These are phyloP conservation scores for Danaus melanippus DNA, from an alignment of 1,140 invertebrate genomes.

Conservation along the genomic window DNA sequence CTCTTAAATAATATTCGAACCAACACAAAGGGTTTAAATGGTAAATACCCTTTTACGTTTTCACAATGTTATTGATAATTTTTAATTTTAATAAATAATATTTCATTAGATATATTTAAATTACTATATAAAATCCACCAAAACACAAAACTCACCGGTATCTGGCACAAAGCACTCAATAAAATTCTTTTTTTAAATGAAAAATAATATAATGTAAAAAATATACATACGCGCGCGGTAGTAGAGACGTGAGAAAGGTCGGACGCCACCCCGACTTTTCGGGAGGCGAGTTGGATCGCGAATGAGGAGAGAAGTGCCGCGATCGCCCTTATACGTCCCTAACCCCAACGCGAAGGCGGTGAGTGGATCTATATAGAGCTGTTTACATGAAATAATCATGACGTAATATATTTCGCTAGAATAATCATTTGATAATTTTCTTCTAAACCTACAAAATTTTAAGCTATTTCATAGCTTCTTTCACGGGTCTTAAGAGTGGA, in stretches of 20 bases:
- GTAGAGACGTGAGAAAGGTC: conserved; percentile 23
- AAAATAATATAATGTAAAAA: conserved; percentile 11
- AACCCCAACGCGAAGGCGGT: conserved; percentile 39
- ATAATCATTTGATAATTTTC: too few species aligned
- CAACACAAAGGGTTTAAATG: too few species aligned
- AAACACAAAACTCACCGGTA: conserved; percentile 14
- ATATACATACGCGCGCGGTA: conserved; percentile 58
- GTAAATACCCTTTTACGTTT: too few species aligned
- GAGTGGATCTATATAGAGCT: conserved; percentile 44
- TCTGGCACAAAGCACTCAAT: conserved; percentile 15
- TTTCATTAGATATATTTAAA: conserved; percentile 1
- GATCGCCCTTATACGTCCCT: conserved; percentile 50
- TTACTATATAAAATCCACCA: neutral
- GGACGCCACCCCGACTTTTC: conserved; percentile 45
- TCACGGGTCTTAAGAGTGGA: too few species aligned
- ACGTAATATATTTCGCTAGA: too few species aligned
- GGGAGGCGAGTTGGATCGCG: conserved; percentile 47
- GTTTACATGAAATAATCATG: conserved; percentile 1
- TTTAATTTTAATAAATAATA: neutral
- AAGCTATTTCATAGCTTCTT: too few species aligned
- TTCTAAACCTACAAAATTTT: too few species aligned
- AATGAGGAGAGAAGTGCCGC: conserved; percentile 36
- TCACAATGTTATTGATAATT: too few species aligned
- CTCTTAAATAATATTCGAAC: too few species aligned
- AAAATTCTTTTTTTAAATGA: neutral